A percentile compares a stretch with the other conserved stretches of the same genome.
phyloP scores from a whole-genome alignment of 2,888 invertebrate species.

The Polia nebulosa region DNA sequence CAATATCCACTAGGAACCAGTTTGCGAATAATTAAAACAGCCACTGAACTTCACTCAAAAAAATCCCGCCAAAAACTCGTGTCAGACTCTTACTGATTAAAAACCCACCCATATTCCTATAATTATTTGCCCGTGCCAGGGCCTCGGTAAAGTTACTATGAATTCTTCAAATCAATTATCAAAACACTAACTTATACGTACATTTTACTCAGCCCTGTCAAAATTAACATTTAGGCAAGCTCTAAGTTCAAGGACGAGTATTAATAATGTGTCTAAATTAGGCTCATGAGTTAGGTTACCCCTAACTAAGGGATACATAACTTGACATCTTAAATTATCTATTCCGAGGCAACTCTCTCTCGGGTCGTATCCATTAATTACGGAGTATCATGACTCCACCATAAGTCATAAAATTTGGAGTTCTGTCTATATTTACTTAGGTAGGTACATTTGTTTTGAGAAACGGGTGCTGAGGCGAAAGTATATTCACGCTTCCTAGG shows the following conservation, averaged over 20 bases:
- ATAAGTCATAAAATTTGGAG: constrained; percentile 32
- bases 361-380: constrained; percentile 53
- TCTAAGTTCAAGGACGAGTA: constrained; percentile 21
- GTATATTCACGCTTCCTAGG: neutral
- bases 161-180: constrained; percentile 1
- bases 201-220: constrained; percentile 1
- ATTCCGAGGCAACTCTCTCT: constrained; percentile 30
- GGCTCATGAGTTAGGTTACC: constrained; percentile 34
- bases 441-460: neutral
- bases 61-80: no score
- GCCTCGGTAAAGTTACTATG: neutral
- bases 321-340: constrained; percentile 52
- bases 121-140: no score
- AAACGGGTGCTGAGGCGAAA: neutral
- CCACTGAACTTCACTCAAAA: no score
- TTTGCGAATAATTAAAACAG: no score
- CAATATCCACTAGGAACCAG: no score
- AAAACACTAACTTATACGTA: neutral
- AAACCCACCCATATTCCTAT: no score
- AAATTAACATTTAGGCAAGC: constrained; percentile 9
- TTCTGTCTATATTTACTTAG: neutral
- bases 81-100: no score
- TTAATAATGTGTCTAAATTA: constrained; percentile 41
- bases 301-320: constrained; percentile 43
- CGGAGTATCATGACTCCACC: constrained; percentile 35